Evolutionary conservation across 2,888 invertebrate genomes (phyloP).

Genomic region (Caradrina kadenii): DNA sequence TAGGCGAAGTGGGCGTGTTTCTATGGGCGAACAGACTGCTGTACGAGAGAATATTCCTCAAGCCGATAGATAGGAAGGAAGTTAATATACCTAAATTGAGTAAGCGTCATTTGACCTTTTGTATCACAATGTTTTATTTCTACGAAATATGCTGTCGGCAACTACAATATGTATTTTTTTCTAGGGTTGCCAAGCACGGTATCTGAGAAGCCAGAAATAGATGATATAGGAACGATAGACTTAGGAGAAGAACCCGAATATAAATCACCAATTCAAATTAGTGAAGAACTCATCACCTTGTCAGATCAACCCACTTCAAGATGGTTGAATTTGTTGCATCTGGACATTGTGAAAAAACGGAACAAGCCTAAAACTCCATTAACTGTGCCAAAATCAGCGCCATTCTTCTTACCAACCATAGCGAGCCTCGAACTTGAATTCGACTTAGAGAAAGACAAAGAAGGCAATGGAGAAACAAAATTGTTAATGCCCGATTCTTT

Average conservation of each 20-base stretch:
- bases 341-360: conserved; percentile 95
- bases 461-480: conserved; percentile 83
- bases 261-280: conserved; percentile 94
- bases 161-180: conserved; percentile 19
- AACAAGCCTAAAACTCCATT: conserved; percentile 97
- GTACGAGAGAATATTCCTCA: conserved; percentile 95
- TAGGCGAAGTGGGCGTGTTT: conserved; percentile 96
- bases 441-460: conserved; percentile 90
- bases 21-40: conserved; percentile 98
- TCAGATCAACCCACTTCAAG: conserved; percentile 96
- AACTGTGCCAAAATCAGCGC: conserved; percentile 96
- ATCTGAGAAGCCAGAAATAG: conserved; percentile 87
- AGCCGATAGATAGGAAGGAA: conserved; percentile 91
- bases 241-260: conserved; percentile 91
- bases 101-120: conserved; percentile 68
- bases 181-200: conserved; percentile 83
- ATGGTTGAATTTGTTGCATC: conserved; percentile 97
- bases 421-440: conserved; percentile 96
- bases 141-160: conserved; percentile 64
- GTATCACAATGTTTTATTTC: neutral
- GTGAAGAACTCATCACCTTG: conserved; percentile 94
- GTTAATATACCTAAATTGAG: conserved; percentile 82
- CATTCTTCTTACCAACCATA: conserved; percentile 98
- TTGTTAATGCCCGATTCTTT: conserved; percentile 90
- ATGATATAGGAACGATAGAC: conserved; percentile 83